A percentile compares a stretch with the other conserved stretches of the same genome.
Evolutionary conservation across 2,888 invertebrate species (phyloP).

Genomic region (Euplagia quadripunctaria): DNA sequence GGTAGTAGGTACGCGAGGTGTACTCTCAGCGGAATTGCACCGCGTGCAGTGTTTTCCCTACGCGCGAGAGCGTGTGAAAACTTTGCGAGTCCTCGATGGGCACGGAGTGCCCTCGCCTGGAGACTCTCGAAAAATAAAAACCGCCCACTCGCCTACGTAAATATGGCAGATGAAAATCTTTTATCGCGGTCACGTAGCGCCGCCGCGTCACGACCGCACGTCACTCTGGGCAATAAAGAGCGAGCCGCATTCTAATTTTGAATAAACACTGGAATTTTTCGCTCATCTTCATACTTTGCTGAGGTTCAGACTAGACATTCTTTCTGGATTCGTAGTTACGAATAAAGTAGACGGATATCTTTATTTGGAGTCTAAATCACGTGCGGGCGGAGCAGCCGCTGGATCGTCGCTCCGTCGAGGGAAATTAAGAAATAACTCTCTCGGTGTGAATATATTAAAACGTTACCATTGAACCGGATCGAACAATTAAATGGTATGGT

Average conservation of each 20-base stretch:
- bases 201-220: slow-evolving; percentile 85
- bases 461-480: slow-evolving; percentile 73
- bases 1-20: slow-evolving; percentile 26
- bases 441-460: slow-evolving; percentile 75
- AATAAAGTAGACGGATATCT: slow-evolving; percentile 73
- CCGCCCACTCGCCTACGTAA: slow-evolving; percentile 86
- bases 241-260: slow-evolving; percentile 84
- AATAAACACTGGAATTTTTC: slow-evolving; percentile 82
- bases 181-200: slow-evolving; percentile 87
- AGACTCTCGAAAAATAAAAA: slow-evolving; percentile 85
- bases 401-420: slow-evolving; percentile 63
- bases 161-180: slow-evolving; percentile 88
- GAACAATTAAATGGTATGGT: slow-evolving; percentile 77
- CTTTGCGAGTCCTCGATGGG: slow-evolving; percentile 66
- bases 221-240: slow-evolving; percentile 84
- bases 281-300: slow-evolving; percentile 68
- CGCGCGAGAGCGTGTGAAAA: slow-evolving; percentile 81
- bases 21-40: slow-evolving; percentile 45
- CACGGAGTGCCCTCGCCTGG: slow-evolving; percentile 70
- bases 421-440: slow-evolving; percentile 78
- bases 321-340: slow-evolving; percentile 64
- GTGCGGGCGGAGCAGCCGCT: slow-evolving; percentile 65
- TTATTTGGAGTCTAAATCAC: slow-evolving; percentile 76
- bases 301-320: slow-evolving; percentile 68
- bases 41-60: slow-evolving; percentile 67